These are phyloP conservation scores for Peromyscus maniculatus DNA, from an alignment of 2,113 vertebrate species.

Conservation along the genomic window DNA sequence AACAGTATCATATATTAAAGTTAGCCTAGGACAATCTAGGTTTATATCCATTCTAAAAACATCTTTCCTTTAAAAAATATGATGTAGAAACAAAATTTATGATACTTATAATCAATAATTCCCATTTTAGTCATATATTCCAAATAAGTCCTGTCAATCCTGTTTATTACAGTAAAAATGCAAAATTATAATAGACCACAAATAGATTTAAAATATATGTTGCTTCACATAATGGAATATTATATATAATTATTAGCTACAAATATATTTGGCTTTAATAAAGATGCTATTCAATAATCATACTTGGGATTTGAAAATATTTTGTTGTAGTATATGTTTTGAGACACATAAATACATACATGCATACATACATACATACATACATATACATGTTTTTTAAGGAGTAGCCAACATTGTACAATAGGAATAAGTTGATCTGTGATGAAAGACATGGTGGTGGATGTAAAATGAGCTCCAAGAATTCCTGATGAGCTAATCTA, in stretches of 20 bases:
- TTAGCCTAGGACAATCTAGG: background rate
- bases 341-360: background rate
- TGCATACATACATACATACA: no score
- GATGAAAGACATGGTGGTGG: background rate
- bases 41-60: background rate
- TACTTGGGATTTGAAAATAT: slow-evolving; percentile 1
- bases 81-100: background rate
- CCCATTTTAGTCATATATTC: background rate
- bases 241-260: background rate
- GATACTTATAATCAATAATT: background rate
- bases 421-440: background rate
- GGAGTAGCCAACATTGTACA: background rate
- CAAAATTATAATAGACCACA: background rate
- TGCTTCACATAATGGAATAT: background rate
- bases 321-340: background rate
- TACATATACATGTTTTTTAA: background rate
- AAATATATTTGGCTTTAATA: background rate
- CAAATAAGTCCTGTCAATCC: background rate
- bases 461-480: background rate
- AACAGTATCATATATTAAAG: background rate
- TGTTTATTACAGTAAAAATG: background rate
- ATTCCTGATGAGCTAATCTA: background rate
- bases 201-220: background rate
- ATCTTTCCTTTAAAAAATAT: background rate
- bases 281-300: background rate